Base-by-base conservation (phyloP, 2,888 invertebrate genomes). In the Pristionchus entomophagus region DNA sequence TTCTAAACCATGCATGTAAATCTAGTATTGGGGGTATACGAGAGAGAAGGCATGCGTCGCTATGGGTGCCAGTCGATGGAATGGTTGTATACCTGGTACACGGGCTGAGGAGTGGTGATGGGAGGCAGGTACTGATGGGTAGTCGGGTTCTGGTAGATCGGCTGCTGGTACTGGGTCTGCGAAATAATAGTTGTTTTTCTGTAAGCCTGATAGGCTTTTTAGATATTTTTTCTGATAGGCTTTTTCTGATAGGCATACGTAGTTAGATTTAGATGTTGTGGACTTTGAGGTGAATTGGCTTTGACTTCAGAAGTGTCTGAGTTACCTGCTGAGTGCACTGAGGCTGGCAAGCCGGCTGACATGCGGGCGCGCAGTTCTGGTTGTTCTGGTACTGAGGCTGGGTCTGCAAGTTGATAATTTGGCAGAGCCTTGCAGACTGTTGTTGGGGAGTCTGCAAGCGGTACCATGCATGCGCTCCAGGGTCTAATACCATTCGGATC, bases 311-410 rank as follows among this genome's bases (percentile, higher is more conserved):
- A 5, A 41, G n/a, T 12, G 26, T 35, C 0, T 17, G 3, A 17
- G 2, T 22, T 80, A 80, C 78, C 78, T 80, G 78, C 32, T 80
- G 49, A 32, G 51, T 51, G 51, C 78, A 80, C 10, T 29, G 5
- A 19, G 78, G 78, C 78, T 80, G 78, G 78, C 78, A 80, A 17
- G 78, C 78, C 29, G 78, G 78, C n/a, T 80, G 78, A 17, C 78
- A 80, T 17, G 78, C 49, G 4, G 78, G 78, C 6, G 49, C 51
- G 78, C 78, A 80, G 29, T 77, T 45, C 26, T 69, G 35, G 22
- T 35, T n/a, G n/a, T n/a, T 69, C 22, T 69, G 35, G 65, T 49
- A 77, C 78, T 49, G 78, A 4, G 51, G 78, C 49, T 80, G 51
- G 51, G 49, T 32, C 49, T 80, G 78, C 6, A 51, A 78, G 49